Conservation (phyloP, 92 coral and sea anemone species). For the Siderastrea siderea region DNA sequence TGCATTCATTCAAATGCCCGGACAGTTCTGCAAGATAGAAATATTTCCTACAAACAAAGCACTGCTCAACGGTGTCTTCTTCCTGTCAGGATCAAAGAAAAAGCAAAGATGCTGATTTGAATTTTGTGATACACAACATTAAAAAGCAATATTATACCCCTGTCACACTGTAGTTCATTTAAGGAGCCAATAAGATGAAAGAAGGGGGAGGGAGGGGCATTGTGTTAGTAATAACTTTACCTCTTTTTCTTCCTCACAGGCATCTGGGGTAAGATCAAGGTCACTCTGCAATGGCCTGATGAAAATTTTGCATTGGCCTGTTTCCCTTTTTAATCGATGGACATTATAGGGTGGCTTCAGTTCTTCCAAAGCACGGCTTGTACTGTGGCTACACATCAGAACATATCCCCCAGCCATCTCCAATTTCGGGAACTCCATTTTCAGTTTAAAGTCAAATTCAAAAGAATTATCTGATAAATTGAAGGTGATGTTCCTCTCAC, state of each 20-base stretch:
- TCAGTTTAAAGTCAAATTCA: slow-evolving; percentile 42
- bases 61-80: slow-evolving; percentile 49
- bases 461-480: slow-evolving; percentile 23
- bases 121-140: slow-evolving; percentile 27
- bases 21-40: slow-evolving; percentile 51
- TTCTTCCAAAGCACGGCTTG: slow-evolving; percentile 43
- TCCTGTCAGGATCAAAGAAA: slow-evolving; percentile 30
- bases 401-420: slow-evolving; percentile 66
- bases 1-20: slow-evolving; percentile 46
- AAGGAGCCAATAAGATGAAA: no score
- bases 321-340: slow-evolving; percentile 39
- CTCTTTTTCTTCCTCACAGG: slow-evolving; percentile 23
- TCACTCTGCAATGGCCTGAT: slow-evolving; percentile 54
- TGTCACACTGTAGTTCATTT: no score
- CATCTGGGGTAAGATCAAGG: slow-evolving; percentile 50
- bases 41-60: slow-evolving; percentile 37
- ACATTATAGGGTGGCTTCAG: slow-evolving; percentile 56
- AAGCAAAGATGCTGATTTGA: slow-evolving; percentile 10
- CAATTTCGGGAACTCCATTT: slow-evolving; percentile 53
- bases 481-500: slow-evolving; percentile 58
- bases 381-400: slow-evolving; percentile 34
- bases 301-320: slow-evolving; percentile 55
- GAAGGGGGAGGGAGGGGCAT: background rate
- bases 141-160: background rate
- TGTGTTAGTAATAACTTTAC: slow-evolving; percentile 25